Conservation (phyloP, 2,113 vertebrate species). For the Sinocyclocheilus maitianheensis region DNA sequence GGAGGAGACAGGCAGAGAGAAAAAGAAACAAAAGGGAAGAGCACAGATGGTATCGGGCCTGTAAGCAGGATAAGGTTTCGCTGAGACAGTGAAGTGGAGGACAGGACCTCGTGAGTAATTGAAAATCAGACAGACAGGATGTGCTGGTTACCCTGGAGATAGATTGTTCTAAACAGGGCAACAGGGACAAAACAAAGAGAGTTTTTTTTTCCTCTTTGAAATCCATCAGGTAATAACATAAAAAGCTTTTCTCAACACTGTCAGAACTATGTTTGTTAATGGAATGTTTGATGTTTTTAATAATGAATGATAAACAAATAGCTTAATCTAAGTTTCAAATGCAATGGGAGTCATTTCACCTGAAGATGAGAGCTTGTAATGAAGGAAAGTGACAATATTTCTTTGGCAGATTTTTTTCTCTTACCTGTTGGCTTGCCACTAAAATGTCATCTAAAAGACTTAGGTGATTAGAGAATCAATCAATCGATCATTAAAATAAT, state of each 20-base stretch:
- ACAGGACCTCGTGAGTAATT: conserved; percentile 51
- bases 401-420: neutral
- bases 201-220: conserved; percentile 23
- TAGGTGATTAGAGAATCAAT: too few species aligned
- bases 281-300: conserved; percentile 22
- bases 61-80: conserved; percentile 47
- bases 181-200: conserved; percentile 43
- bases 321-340: conserved; percentile 12
- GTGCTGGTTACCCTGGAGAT: conserved; percentile 47
- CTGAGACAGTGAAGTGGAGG: conserved; percentile 49
- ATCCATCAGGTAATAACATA: conserved; percentile 23
- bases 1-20: conserved; percentile 25
- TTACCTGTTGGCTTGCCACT: neutral
- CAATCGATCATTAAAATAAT: neutral
- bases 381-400: neutral
- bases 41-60: conserved; percentile 49
- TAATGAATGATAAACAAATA: neutral
- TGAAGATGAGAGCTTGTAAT: neutral
- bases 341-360: neutral
- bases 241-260: neutral
- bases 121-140: conserved; percentile 52
- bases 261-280: conserved; percentile 20
- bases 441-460: neutral
- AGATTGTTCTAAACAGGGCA: conserved; percentile 49
- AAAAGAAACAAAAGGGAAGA: conserved; percentile 34